Conservation (phyloP, 2,113 vertebrate species). For the Archocentrus centrarchus region DNA sequence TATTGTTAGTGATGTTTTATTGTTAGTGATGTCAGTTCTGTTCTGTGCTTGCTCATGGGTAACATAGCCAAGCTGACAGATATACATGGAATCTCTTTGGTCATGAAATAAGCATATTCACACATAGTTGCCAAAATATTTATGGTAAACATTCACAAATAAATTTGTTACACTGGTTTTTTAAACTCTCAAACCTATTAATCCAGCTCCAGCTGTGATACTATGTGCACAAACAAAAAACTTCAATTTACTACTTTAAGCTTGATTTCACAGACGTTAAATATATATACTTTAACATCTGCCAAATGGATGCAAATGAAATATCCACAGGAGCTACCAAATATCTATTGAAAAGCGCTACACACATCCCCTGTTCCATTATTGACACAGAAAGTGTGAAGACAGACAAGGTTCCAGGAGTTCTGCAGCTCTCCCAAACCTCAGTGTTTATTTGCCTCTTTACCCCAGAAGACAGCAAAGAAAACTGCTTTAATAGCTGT, state of each 20-base stretch:
- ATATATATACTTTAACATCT: not conserved
- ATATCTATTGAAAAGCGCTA: not conserved
- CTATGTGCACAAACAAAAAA: not conserved
- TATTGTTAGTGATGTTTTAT: too few species aligned
- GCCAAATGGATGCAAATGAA: not conserved
- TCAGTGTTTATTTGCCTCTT: not conserved
- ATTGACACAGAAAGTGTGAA: not conserved
- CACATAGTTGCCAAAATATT: not conserved
- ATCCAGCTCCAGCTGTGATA: not conserved
- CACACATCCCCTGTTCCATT: not conserved
- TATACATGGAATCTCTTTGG: not conserved
- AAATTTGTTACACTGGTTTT: not conserved
- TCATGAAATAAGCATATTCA: not conserved
- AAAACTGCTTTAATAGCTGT: not conserved
- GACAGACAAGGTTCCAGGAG: not conserved
- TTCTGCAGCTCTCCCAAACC: not conserved
- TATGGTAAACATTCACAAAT: not conserved
- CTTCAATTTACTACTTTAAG: not conserved
- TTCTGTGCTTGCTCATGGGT: not conserved
- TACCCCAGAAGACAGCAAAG: not conserved
- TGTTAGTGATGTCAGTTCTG: not conserved
- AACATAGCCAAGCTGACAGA: not conserved
- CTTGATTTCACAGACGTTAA: not conserved
- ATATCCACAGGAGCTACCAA: not conserved
- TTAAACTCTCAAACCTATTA: not conserved